Evolutionary conservation across 1,140 invertebrate genomes (phyloP), one percentile per base, ranked within the genome.

Genomic region (Zaprionus africanus): DNA sequence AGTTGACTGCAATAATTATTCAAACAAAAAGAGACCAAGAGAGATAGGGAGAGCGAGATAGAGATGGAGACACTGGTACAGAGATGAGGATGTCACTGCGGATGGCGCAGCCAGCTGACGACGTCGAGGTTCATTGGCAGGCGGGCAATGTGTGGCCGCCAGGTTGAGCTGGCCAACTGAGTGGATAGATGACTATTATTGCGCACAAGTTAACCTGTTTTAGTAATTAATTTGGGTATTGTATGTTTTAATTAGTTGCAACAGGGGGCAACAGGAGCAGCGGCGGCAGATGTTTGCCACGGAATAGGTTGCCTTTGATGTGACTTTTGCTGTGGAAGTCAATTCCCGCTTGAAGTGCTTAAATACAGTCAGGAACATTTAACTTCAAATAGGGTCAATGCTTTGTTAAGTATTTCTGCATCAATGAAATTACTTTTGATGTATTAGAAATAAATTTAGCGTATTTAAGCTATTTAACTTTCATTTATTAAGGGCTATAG

Each of bases 211-310:
- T 90, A 88, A 90, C 85, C 85, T 85, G 84, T 90, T 88, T 88
- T 90, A 76, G 85, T 88, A 90, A 88, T 84, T 88, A 88, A 88
- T 88, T 90, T 90, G 81, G 84, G 85, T 81, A 90, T 87, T 87
- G 83, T 87, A 81, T 81, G 85, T 78, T 84, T 87, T 84, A 87
- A 87, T 87, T 87, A 87, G 85, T 90, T 84, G 68, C 60, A 71
- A 19, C 53, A 46, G 56, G 56, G 43, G 24, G 17, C 64, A 13
- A 28, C 51, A 28, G 15, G 28, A 13, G 13, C 49, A 68, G 17
- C 31, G 15, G 11, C 57, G 13, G 43, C 46, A 49, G 53, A 69
- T 61, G 57, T 74, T 46, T 65, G 36, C 46, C 64, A 54, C 43
- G 28, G 6, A 13, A n/a, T n/a, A 46, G 22, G n/a, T 1, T 17